A percentile compares a stretch with the other conserved stretches of the same genome.
Evolutionary conservation across 1,140 invertebrate genomes (phyloP).

Genomic region (Propsilocerus akamusi): DNA sequence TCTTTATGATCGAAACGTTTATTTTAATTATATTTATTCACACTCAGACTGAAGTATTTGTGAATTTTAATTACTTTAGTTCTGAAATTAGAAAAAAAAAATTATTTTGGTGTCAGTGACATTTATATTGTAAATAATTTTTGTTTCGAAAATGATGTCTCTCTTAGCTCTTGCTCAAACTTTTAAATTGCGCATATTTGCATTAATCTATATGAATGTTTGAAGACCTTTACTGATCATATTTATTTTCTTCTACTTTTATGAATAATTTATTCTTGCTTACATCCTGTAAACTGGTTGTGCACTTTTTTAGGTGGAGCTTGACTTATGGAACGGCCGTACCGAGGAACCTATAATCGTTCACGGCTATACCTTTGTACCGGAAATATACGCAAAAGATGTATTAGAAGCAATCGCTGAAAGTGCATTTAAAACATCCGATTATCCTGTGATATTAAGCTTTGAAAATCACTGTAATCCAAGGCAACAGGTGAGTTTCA

Average conservation of each 20-base stretch:
- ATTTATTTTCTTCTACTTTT: not conserved
- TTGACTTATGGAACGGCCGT: constrained; percentile 95
- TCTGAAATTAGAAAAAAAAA: no score
- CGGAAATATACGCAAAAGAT: constrained; percentile 86
- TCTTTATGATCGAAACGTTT: no score
- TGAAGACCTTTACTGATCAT: no score
- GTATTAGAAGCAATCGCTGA: constrained; percentile 94
- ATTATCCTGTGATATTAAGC: constrained; percentile 88
- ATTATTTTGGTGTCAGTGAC: no score
- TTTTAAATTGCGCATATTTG: not conserved
- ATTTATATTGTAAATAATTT: not conserved
- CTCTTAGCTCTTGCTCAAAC: not conserved
- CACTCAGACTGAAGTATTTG: no score
- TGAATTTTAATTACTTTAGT: no score
- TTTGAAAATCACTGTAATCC: constrained; percentile 98
- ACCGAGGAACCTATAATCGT: constrained; percentile 92
- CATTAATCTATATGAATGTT: not conserved
- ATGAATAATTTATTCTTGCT: not conserved
- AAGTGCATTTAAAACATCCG: constrained; percentile 94
- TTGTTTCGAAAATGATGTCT: not conserved
- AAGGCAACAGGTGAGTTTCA: constrained; percentile 44
- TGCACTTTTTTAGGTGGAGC: constrained; percentile 94
- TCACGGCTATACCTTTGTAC: constrained; percentile 94
- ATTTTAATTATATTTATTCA: no score
- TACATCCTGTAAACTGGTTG: constrained; percentile 18